These are phyloP conservation scores for Pseudachorutes palmiensis DNA, from an alignment of 1,140 invertebrate genomes.

Conservation along the genomic window DNA sequence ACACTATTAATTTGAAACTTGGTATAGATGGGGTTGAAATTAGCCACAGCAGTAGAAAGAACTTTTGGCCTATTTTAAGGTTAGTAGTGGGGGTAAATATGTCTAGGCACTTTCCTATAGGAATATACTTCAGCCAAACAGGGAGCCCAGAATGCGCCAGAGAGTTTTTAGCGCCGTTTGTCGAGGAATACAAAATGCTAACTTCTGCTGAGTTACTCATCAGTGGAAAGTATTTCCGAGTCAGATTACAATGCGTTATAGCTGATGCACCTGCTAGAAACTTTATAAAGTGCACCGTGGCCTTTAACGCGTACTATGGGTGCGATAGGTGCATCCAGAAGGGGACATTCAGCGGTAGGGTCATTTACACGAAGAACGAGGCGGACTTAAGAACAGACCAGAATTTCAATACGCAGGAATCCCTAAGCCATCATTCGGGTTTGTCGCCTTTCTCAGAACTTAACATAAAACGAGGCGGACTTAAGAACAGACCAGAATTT, in stretches of 20 bases:
- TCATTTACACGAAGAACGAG: conserved; percentile 7
- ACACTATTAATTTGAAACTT: conserved; percentile 14
- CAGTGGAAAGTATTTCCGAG: conserved; percentile 7
- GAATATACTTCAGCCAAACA: neutral
- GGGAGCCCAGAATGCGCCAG: neutral
- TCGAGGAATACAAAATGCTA: conserved; percentile 17
- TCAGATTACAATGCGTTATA: conserved; percentile 19
- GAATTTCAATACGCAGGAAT: neutral
- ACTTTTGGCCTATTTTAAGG: conserved; percentile 23
- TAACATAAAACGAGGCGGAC: neutral
- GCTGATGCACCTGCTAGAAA: conserved; percentile 29
- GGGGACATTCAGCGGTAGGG: conserved; percentile 31
- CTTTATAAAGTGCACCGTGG: conserved; percentile 15
- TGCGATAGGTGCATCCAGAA: conserved; percentile 42
- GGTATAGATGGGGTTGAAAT: conserved; percentile 17
- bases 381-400: neutral
- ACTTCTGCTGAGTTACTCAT: neutral
- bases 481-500: conserved; percentile 8
- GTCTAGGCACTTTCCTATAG: conserved; percentile 1
- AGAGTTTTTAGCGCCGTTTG: conserved; percentile 16
- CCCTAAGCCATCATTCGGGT: neutral
- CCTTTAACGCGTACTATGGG: conserved; percentile 39
- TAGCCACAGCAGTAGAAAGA: neutral
- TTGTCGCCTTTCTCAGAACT: neutral
- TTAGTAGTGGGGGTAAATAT: neutral